phyloP scores from a whole-genome alignment of 2,888 invertebrate genomes.

The Drosophila kokeensis region DNA sequence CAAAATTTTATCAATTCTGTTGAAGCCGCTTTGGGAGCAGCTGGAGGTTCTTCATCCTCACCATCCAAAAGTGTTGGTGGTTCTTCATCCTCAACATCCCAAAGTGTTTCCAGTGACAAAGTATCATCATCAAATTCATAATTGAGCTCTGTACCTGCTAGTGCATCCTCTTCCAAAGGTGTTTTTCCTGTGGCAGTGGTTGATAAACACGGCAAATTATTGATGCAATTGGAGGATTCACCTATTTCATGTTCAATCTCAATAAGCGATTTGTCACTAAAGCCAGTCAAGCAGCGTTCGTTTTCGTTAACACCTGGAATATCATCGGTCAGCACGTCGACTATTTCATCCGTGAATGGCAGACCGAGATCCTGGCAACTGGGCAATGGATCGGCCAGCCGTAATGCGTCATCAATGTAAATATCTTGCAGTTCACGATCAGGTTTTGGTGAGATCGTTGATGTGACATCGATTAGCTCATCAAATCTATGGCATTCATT shows the following conservation, averaged over 20 bases:
- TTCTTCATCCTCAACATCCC: conserved; percentile 50
- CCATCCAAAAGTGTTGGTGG: conserved; percentile 29
- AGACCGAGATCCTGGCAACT: neutral
- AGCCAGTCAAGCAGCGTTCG: conserved; percentile 19
- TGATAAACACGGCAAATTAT: conserved; percentile 15
- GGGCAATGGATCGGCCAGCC: neutral
- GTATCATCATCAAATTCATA: conserved; percentile 37
- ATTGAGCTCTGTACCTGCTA: conserved; percentile 18
- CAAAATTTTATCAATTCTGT: conserved; percentile 2
- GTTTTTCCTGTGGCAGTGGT: conserved; percentile 5
- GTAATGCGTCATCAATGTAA: conserved; percentile 10
- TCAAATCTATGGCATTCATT: neutral
- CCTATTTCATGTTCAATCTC: conserved; percentile 27
- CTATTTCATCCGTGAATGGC: conserved; percentile 3
- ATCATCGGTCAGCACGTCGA: neutral
- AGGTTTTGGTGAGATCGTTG: neutral
- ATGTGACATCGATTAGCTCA: neutral
- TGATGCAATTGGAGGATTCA: conserved; percentile 15
- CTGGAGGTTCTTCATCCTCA: conserved; percentile 29
- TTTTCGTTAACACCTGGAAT: conserved; percentile 15
- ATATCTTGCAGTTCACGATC: conserved; percentile 6
- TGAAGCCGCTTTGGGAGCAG: neutral
- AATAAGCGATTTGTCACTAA: conserved; percentile 18
- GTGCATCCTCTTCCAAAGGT: conserved; percentile 24
- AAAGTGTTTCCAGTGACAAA: too few species aligned